These are phyloP conservation scores for Brachyalestes nurse DNA, from an alignment of 2,797 vertebrate genomes.

Conservation along the genomic window DNA sequence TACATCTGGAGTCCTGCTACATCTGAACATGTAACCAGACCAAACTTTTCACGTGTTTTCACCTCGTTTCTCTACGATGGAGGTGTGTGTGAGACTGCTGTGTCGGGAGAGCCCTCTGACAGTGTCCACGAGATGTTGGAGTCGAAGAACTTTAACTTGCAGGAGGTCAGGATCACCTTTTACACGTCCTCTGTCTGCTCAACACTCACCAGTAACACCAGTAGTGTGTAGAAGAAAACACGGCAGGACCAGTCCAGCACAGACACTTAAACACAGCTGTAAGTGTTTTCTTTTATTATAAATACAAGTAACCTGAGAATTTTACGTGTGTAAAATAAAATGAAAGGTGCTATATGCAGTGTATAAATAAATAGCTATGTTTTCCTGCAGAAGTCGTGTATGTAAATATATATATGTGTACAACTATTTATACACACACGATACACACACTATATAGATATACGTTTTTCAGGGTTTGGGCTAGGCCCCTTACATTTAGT, in stretches of 20 bases:
- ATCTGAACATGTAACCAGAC: background rate
- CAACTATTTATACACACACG: no score
- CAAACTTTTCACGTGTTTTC: background rate
- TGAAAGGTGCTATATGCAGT: no score
- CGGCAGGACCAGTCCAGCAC: background rate
- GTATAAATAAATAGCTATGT: no score
- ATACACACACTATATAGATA: no score
- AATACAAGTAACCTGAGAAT: no score
- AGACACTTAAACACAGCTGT: constrained; percentile 9
- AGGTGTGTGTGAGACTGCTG: constrained; percentile 53
- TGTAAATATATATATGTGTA: no score
- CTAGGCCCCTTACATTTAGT: no score
- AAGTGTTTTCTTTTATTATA: background rate
- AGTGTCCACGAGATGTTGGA: constrained; percentile 52
- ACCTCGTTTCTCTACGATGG: constrained; percentile 51
- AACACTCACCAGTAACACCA: background rate
- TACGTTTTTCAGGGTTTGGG: no score
- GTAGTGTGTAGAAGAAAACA: constrained; percentile 11
- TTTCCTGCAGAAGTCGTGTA: no score
- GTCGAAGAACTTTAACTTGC: constrained; percentile 29
- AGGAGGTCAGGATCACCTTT: constrained; percentile 42
- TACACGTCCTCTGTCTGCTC: constrained; percentile 44
- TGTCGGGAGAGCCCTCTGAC: constrained; percentile 29
- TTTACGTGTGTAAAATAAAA: no score
- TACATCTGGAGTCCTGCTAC: background rate